Base-by-base conservation (phyloP, 1,140 invertebrate genomes). In the Drosophila mauritiana region DNA sequence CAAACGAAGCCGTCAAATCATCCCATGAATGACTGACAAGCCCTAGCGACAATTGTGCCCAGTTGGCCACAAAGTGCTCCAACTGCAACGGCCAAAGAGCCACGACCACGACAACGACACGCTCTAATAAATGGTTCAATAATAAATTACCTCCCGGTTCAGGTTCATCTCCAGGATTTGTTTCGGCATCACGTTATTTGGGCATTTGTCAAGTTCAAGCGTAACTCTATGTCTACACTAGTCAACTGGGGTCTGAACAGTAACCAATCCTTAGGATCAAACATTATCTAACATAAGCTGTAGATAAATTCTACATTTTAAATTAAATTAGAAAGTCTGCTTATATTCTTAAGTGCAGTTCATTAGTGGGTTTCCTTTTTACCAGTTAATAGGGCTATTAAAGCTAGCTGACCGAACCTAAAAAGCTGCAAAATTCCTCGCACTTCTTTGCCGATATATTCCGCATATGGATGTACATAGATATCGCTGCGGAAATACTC, bases 191-290 rank as follows among this genome's bases (percentile, higher is more conserved):
- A 89, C 84, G 84, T 84, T 90, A 89, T 89, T 89, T 89, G 51
- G 69, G 80, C 84, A 89, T 89, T 89, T 89, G 84, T 89, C 84
- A 89, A 89, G 84, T 89, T 89, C 84, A 90, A 89, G 84, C 84
- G 80, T 90, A 80, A 73, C 80, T 72, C 53, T 73, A 52, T 20
- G 56, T 52, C 67, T 56, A 73, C 76, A 88, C 84, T 64, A 58
- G 34, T 36, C 75, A 72, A 62, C 83, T 22, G 39, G 51, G 27
- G 3, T 10, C 12, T 39, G 3, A 3, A 12, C 42, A 20, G 2
- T n/a, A 7, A 11, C 0, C 20, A 27, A 31, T 13, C 5, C 22
- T 22, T 22, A 22, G 20, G 2, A 22, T 22, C 20, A 22, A 22
- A 22, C 20, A 22, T 22, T 22, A 22, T 22, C 20, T 22, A 22